Evolutionary conservation across 2,113 vertebrate species (phyloP).

Genomic region (Sclerurus mexicanus): DNA sequence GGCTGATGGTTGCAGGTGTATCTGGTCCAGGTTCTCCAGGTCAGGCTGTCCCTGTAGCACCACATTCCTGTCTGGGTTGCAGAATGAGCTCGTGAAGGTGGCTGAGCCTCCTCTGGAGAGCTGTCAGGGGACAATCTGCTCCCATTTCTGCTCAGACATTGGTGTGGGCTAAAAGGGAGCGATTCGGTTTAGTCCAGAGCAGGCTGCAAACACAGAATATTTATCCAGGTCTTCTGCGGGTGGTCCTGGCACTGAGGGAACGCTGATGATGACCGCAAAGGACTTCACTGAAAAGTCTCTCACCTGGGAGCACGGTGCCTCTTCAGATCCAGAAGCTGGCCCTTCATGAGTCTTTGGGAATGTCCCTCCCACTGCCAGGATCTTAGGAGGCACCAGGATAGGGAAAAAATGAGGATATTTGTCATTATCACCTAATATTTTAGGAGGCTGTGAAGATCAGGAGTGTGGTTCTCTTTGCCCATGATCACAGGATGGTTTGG

Average conservation of each 20-base stretch:
- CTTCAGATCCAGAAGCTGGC: not conserved
- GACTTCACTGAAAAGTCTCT: not conserved
- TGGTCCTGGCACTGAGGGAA: not conserved
- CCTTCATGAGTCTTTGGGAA: not conserved
- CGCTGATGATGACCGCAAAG: not conserved
- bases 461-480: not conserved
- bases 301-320: not conserved
- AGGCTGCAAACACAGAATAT: not conserved
- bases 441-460: not conserved
- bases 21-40: not conserved
- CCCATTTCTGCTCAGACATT: not conserved
- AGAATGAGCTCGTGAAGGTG: not conserved
- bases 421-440: not conserved
- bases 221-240: not conserved
- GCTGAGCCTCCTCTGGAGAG: not conserved
- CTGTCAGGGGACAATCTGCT: not conserved
- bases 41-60: not conserved
- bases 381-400: not conserved
- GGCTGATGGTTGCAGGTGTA: not conserved
- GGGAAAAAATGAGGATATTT: not conserved
- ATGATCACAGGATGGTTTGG: not conserved
- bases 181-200: not conserved
- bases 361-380: not conserved
- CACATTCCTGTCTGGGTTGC: not conserved
- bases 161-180: not conserved